phyloP scores from a whole-genome alignment of 2,113 vertebrate species.

The Centropus unirufus region DNA sequence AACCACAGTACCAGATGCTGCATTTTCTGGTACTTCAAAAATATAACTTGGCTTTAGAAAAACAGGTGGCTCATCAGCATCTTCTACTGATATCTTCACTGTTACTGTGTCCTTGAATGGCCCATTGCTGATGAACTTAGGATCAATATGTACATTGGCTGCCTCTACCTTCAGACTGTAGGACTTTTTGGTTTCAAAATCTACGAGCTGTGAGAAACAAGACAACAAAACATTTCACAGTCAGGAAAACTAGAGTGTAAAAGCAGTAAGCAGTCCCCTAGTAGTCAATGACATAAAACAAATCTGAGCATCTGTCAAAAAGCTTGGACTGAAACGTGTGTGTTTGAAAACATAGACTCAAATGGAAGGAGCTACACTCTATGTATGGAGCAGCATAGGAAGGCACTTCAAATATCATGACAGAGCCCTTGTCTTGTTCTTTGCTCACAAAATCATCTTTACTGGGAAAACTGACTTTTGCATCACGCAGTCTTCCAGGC shows the following conservation, averaged over 20 bases:
- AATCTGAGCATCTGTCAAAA: constrained; percentile 40
- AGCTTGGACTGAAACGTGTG: constrained; percentile 41
- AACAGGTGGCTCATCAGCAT: constrained; percentile 92
- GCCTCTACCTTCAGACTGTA: constrained; percentile 95
- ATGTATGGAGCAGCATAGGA: constrained; percentile 37
- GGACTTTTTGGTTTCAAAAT: constrained; percentile 92
- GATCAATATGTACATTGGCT: constrained; percentile 89
- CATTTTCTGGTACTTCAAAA: constrained; percentile 95
- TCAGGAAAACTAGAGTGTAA: not conserved
- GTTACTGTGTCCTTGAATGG: constrained; percentile 95
- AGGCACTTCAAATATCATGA: not conserved
- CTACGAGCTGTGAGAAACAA: constrained; percentile 82
- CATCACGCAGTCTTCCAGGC: not conserved
- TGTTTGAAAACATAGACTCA: constrained; percentile 43
- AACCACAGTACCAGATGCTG: constrained; percentile 87
- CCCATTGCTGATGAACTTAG: constrained; percentile 92
- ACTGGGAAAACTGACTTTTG: not conserved
- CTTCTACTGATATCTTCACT: constrained; percentile 92
- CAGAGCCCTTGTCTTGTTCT: not conserved
- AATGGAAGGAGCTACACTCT: constrained; percentile 56
- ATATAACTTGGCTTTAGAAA: constrained; percentile 87
- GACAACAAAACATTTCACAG: not conserved
- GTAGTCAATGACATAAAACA: constrained; percentile 34
- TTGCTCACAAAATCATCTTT: not conserved
- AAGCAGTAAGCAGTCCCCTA: not conserved